These are phyloP conservation scores for Pseudomyrmex dendroicus DNA, from an alignment of 1,140 invertebrate species.

Conservation along the genomic window DNA sequence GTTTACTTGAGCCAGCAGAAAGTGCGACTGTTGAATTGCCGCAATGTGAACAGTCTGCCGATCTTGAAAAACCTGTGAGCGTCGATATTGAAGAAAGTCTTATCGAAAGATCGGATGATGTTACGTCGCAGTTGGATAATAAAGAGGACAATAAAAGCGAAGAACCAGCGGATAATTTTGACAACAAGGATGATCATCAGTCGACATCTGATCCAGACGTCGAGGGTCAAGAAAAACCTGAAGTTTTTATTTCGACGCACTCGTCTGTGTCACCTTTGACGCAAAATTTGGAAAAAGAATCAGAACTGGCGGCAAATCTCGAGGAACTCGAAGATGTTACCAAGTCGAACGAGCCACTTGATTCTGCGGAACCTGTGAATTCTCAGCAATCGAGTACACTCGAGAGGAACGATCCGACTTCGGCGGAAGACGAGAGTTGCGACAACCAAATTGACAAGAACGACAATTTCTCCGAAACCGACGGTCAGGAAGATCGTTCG, in stretches of 20 bases:
- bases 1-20: neutral
- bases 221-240: slow-evolving; percentile 22
- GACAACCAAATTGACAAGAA: slow-evolving; percentile 63
- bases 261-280: slow-evolving; percentile 24
- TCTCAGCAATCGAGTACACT: slow-evolving; percentile 46
- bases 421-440: slow-evolving; percentile 25
- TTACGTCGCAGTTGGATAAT: slow-evolving; percentile 1
- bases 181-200: slow-evolving; percentile 53
- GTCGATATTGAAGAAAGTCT: neutral
- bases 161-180: slow-evolving; percentile 1
- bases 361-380: neutral
- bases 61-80: slow-evolving; percentile 12
- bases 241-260: slow-evolving; percentile 26
- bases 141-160: neutral
- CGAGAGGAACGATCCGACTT: slow-evolving; percentile 45
- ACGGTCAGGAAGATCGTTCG: slow-evolving; percentile 60
- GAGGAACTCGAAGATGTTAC: slow-evolving; percentile 16
- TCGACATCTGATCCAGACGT: neutral
- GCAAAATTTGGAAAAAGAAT: slow-evolving; percentile 18
- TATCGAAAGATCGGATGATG: neutral
- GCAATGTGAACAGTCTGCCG: neutral
- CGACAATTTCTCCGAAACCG: slow-evolving; percentile 59
- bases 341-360: slow-evolving; percentile 16
- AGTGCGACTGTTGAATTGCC: neutral
- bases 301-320: slow-evolving; percentile 17